A percentile compares a stretch with the other conserved stretches of the same genome.
Evolutionary conservation across 2,797 vertebrate genomes (phyloP).

Genomic region (Acrossocheilus fasciatus): DNA sequence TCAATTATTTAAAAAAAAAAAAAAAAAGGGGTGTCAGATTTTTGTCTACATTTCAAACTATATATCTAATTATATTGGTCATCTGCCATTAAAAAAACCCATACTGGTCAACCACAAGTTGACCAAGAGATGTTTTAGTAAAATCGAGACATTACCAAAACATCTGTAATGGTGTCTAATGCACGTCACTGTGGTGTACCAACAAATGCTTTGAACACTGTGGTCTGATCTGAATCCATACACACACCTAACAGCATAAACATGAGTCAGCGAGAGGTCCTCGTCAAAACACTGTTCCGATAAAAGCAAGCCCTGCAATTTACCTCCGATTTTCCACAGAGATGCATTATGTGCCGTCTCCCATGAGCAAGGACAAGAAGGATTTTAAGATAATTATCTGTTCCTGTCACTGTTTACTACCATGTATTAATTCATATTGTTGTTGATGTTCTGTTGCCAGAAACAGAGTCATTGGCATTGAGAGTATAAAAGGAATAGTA

Average conservation of each 20-base stretch:
- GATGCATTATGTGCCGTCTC: constrained; percentile 2
- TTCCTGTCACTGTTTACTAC: neutral
- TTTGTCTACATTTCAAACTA: neutral
- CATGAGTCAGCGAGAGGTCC: constrained; percentile 8
- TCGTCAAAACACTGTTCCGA: constrained; percentile 26
- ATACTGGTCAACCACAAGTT: neutral
- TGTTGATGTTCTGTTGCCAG: neutral
- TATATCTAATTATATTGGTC: constrained; percentile 2
- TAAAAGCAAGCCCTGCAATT: constrained; percentile 53
- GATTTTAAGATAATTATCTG: constrained; percentile 19
- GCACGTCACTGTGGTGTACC: constrained; percentile 35
- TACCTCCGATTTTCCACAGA: constrained; percentile 15
- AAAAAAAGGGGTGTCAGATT: neutral
- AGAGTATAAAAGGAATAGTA: neutral
- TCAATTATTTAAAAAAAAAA: neutral
- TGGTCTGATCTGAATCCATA: constrained; percentile 8
- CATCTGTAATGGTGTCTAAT: neutral
- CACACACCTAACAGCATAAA: constrained; percentile 1
- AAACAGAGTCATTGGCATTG: neutral
- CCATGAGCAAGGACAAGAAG: constrained; percentile 9
- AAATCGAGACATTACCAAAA: constrained; percentile 9
- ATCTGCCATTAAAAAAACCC: neutral
- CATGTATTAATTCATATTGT: neutral
- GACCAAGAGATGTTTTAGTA: constrained; percentile 17
- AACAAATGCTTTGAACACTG: constrained; percentile 6